Percentiles rank a stretch among this genome's conserved stretches.
Evolutionary conservation across 2,888 invertebrate genomes (phyloP).

Genomic region (Oscheius sp.): DNA sequence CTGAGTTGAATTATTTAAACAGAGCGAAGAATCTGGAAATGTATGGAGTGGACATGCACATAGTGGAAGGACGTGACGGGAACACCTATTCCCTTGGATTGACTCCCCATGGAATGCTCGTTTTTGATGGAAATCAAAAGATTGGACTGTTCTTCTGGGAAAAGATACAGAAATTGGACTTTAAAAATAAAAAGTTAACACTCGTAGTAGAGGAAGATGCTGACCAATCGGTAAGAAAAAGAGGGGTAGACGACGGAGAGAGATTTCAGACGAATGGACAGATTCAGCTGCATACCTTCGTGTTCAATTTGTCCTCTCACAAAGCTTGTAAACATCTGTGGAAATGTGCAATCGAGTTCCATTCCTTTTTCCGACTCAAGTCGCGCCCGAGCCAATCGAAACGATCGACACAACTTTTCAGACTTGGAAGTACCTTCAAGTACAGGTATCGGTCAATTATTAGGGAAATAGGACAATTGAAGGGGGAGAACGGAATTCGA

Average conservation of each 20-base stretch:
- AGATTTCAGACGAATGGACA: constrained; percentile 57
- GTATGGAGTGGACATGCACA: constrained; percentile 99
- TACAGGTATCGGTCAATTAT: constrained; percentile 75
- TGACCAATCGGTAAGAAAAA: constrained; percentile 81
- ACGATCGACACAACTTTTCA: constrained; percentile 78
- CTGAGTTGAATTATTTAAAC: constrained; percentile 91
- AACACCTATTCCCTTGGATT: constrained; percentile 94
- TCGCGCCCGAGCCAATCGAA: constrained; percentile 27
- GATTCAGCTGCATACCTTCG: constrained; percentile 94
- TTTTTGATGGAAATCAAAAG: constrained; percentile 93
- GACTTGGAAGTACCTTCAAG: constrained; percentile 97
- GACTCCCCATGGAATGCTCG: constrained; percentile 96
- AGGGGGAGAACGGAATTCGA: constrained; percentile 98
- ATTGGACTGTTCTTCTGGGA: constrained; percentile 99
- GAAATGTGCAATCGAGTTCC: constrained; percentile 99
- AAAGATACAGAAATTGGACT: constrained; percentile 95
- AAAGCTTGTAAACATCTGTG: constrained; percentile 99
- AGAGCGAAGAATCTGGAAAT: constrained; percentile 92
- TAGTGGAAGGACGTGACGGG: constrained; percentile 84
- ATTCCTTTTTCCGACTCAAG: constrained; percentile 91
- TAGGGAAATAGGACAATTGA: constrained; percentile 37
- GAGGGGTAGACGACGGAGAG: too few relatives aligned
- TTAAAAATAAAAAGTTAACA: constrained; percentile 95
- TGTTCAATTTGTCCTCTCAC: constrained; percentile 91
- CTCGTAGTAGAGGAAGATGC: constrained; percentile 98